Conservation (phyloP, 1,140 invertebrate genomes). For the Cotesia typhae region DNA sequence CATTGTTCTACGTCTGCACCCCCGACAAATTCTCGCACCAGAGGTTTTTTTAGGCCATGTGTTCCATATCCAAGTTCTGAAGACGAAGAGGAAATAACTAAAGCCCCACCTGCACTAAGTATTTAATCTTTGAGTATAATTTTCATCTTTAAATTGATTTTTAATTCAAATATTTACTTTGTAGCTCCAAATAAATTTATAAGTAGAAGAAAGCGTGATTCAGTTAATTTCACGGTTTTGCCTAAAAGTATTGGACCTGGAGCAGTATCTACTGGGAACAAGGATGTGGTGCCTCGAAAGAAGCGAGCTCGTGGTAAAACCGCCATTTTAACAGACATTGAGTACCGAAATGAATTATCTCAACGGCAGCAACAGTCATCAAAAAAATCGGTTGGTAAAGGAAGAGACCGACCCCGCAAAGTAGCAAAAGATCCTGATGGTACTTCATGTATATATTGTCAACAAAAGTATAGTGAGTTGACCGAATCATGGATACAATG, state of each 20-base stretch:
- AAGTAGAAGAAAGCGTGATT: constrained; percentile 1
- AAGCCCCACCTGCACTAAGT: not conserved
- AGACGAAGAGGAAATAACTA: not conserved
- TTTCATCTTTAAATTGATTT: constrained; percentile 5
- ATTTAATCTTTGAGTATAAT: not conserved
- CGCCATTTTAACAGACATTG: constrained; percentile 47
- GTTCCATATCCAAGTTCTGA: not conserved
- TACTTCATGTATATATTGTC: not conserved
- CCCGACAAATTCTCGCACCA: not conserved
- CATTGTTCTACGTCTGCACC: constrained; percentile 7
- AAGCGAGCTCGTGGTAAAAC: constrained; percentile 51
- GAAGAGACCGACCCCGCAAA: constrained; percentile 14
- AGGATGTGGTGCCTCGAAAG: constrained; percentile 32
- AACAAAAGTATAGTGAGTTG: constrained; percentile 11
- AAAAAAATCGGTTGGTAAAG: constrained; percentile 2
- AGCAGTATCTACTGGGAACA: not conserved
- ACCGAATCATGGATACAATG: constrained; percentile 30
- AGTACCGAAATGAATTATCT: constrained; percentile 49
- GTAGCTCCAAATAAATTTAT: constrained; percentile 7
- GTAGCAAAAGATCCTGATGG: not conserved
- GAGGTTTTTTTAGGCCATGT: constrained; percentile 9
- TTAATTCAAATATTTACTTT: constrained; percentile 11
- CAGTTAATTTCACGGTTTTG: not conserved
- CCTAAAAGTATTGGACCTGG: constrained; percentile 10
- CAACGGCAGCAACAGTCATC: constrained; percentile 37